Conservation (phyloP, 2,113 vertebrate genomes). For the Seriola dumerili region DNA sequence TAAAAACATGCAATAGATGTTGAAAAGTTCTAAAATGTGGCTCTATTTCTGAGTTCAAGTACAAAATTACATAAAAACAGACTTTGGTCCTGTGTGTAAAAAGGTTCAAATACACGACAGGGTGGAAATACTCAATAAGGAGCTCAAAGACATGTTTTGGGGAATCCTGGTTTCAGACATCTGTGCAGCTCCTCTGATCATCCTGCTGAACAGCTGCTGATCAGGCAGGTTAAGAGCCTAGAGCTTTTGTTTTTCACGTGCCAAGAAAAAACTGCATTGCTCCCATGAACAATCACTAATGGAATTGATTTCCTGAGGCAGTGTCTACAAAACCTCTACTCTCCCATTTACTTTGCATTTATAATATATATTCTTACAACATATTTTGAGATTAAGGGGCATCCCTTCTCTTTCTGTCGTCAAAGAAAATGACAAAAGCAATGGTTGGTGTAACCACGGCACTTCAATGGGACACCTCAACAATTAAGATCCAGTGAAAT, state of each 20-base stretch:
- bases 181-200: neutral
- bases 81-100: neutral
- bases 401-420: neutral
- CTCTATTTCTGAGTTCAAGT: neutral
- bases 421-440: neutral
- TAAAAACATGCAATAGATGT: neutral
- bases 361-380: neutral
- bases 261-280: constrained; percentile 19
- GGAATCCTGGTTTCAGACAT: constrained; percentile 12
- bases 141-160: neutral
- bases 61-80: neutral
- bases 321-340: constrained; percentile 1
- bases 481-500: neutral
- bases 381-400: neutral
- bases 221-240: neutral
- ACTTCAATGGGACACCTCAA: neutral
- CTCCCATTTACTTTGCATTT: neutral
- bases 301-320: constrained; percentile 4
- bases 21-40: neutral
- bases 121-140: neutral
- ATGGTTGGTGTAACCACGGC: constrained; percentile 2
- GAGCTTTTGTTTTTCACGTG: constrained; percentile 1
- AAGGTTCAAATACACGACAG: neutral
- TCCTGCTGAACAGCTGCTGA: constrained; percentile 5
- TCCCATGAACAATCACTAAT: constrained; percentile 24